Evolutionary conservation across 1,140 invertebrate species (phyloP).

Genomic region (Dryas iulia): DNA sequence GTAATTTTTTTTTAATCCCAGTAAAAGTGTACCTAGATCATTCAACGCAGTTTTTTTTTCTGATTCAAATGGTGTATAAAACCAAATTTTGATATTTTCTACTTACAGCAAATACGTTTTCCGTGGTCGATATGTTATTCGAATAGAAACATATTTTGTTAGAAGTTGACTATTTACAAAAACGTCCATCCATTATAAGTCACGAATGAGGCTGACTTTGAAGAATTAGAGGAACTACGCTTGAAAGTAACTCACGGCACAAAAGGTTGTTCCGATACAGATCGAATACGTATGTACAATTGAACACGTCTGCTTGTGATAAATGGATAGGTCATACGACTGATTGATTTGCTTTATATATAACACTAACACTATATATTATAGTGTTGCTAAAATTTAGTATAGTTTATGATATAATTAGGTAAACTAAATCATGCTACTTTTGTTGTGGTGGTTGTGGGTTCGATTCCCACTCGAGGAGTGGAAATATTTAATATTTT

Average conservation of each 20-base stretch:
- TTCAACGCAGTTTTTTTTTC: too few species aligned
- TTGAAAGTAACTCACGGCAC: constrained; percentile 12
- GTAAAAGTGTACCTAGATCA: too few species aligned
- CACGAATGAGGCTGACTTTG: constrained; percentile 33
- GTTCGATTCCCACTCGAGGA: too few species aligned
- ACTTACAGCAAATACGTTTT: background rate
- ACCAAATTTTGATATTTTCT: too few species aligned
- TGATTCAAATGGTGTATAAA: too few species aligned
- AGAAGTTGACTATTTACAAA: constrained; percentile 26
- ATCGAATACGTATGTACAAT: constrained; percentile 8
- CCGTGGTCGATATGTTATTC: background rate
- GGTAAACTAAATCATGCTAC: too few species aligned
- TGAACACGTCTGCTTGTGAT: constrained; percentile 4
- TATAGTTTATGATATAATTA: background rate
- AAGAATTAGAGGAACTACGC: constrained; percentile 30
- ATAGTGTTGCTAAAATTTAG: background rate
- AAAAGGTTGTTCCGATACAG: constrained; percentile 17
- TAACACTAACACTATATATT: background rate
- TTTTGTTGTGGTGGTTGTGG: too few species aligned
- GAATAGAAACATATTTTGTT: background rate
- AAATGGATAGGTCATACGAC: constrained; percentile 6
- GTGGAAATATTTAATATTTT: too few species aligned
- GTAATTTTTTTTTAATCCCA: too few species aligned
- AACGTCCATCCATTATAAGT: constrained; percentile 23
- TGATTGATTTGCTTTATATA: constrained; percentile 6